Evolutionary conservation across 2,113 vertebrate species (phyloP).

Genomic region (Ailurus styani): DNA sequence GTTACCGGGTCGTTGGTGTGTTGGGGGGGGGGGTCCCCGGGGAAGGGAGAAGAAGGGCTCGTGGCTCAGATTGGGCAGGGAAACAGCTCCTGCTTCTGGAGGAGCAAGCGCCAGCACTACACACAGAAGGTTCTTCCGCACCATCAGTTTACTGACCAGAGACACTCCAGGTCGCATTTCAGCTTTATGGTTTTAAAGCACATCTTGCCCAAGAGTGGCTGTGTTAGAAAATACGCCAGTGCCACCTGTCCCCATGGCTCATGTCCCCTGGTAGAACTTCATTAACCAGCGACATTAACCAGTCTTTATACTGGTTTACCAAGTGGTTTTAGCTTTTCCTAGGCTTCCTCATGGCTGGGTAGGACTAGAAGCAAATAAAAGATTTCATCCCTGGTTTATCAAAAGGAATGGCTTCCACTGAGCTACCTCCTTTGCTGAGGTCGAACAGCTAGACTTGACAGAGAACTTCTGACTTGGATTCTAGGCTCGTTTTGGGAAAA

Average conservation of each 20-base stretch:
- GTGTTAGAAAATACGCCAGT: neutral
- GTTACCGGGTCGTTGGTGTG: neutral
- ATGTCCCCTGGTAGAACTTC: neutral
- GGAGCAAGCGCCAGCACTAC: neutral
- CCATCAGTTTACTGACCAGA: neutral
- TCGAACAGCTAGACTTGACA: neutral
- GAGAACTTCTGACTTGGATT: conserved; percentile 17
- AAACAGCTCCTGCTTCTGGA: neutral
- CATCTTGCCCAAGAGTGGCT: neutral
- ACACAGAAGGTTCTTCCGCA: neutral
- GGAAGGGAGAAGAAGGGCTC: neutral
- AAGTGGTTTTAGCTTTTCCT: neutral
- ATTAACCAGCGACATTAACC: neutral
- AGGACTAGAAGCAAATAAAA: conserved; percentile 28
- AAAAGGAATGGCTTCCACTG: neutral
- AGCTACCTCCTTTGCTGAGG: neutral
- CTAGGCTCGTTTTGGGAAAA: neutral
- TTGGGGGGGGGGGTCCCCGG: neutral
- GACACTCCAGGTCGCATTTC: neutral
- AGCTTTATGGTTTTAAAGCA: neutral
- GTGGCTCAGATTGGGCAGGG: neutral
- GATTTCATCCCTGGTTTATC: neutral
- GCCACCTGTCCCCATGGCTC: accelerated
- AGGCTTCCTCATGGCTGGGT: neutral
- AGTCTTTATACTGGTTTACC: neutral